Evolutionary conservation across 2,888 invertebrate species (phyloP), one percentile per base, ranked within the genome.

Genomic region (Neoitamus cyanurus): DNA sequence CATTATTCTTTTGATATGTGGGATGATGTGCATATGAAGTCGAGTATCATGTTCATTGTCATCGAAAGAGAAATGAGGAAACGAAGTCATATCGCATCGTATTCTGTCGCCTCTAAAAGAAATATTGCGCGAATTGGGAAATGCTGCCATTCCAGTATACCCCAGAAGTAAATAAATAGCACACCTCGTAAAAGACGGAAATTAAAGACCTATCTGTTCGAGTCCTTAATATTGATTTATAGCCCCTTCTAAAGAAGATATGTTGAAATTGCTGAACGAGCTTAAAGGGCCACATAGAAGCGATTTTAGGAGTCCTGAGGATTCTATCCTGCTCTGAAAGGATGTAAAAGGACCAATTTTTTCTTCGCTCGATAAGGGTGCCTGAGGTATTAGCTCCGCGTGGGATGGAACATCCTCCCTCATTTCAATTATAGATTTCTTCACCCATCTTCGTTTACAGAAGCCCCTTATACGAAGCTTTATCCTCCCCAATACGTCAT

Each of bases 351-450:
- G 34, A 73, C 34, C 36, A 20, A 20, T 73, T 73, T 73, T 36
- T 11, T 73, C 20, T 68, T 73, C 31, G 31, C 70, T n/a, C 15
- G 15, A 7, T 36, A 36, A 20, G 20, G 31, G 37, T 34, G 73
- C 73, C 34, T 36, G n/a, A 31, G 70, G 70, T 70, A 70, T 70
- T 70, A 70, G n/a, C n/a, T 25, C 20, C 20, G 15, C 9, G 58
- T 58, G 58, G 58, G 58, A 58, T n/a, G 20, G 58, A 58, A 25
- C 58, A 58, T 70, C 15, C 25, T 30, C 30, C 36, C 42, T 42
- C 42, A 42, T 75, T 75, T 25, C 75, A 75, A 42, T 75, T 75
- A 75, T 75, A 37, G 75, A 75, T 75, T 75, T 42, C 42, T 75
- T 46, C 28, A 25, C 36, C 42, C 11, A 36, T 20, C 73, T 73